These are phyloP conservation scores for Anolis sagrei DNA, from an alignment of 2,113 vertebrate genomes.

Conservation along the genomic window DNA sequence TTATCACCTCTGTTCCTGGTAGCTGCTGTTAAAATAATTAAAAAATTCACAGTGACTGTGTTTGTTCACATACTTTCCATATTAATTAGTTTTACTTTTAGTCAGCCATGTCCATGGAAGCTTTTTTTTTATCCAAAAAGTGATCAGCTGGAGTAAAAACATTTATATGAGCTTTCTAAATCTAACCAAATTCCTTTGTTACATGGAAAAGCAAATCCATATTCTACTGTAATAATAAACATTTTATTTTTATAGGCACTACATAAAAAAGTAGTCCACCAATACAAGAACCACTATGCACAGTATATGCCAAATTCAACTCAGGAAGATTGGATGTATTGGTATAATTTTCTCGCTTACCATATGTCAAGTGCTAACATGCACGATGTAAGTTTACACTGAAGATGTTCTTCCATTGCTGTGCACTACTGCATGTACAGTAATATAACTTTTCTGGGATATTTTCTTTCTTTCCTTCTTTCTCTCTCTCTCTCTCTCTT, in stretches of 20 bases:
- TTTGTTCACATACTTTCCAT: neutral
- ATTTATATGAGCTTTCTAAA: neutral
- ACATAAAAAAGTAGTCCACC: conserved; percentile 88
- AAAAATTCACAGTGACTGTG: neutral
- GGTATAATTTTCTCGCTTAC: conserved; percentile 89
- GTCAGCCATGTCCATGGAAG: neutral
- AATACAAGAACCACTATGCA: conserved; percentile 85
- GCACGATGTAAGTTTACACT: conserved; percentile 80
- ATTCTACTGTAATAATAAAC: neutral
- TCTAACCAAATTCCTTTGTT: neutral
- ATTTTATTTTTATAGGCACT: conserved; percentile 79
- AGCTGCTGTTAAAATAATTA: neutral
- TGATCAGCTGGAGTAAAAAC: neutral
- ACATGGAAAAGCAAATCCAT: neutral
- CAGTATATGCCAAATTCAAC: conserved; percentile 74
- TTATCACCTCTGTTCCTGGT: neutral
- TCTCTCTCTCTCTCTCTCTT: neutral
- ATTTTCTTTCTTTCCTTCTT: no score
- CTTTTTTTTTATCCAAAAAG: neutral
- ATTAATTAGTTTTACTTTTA: neutral
- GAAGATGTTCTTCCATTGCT: conserved; percentile 1
- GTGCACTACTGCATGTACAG: neutral
- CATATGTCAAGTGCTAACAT: conserved; percentile 94
- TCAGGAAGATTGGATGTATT: conserved; percentile 90
- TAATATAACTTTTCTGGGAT: neutral